Conservation (phyloP, 2,888 invertebrate genomes). For the Neoascia interrupta region DNA sequence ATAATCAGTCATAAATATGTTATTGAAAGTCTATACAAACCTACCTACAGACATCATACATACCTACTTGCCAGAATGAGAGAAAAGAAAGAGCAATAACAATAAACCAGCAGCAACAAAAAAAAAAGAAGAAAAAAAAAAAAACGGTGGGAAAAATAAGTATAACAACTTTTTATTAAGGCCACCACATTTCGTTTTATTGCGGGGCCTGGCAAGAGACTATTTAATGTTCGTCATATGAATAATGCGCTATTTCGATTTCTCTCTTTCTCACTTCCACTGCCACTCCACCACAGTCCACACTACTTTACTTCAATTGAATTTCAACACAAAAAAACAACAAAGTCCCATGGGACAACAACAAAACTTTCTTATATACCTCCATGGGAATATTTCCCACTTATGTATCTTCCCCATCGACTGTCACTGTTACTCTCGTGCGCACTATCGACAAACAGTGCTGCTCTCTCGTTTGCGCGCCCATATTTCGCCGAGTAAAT, state of each 20-base stretch:
- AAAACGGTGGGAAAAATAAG: slow-evolving; percentile 56
- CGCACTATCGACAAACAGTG: background rate
- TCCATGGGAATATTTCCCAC: slow-evolving; percentile 48
- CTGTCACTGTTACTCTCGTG: slow-evolving; percentile 34
- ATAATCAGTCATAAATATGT: too few relatives aligned
- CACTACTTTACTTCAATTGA: slow-evolving; percentile 43
- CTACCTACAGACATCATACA: too few relatives aligned
- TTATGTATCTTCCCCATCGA: slow-evolving; percentile 34
- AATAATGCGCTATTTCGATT: slow-evolving; percentile 69
- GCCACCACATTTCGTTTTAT: slow-evolving; percentile 62
- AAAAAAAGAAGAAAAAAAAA: slow-evolving; percentile 30
- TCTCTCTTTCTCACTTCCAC: slow-evolving; percentile 43
- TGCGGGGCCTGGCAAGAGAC: slow-evolving; percentile 76
- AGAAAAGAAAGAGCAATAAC: slow-evolving; percentile 45
- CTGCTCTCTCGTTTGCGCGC: slow-evolving; percentile 16
- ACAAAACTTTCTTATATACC: slow-evolving; percentile 59
- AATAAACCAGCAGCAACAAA: slow-evolving; percentile 42
- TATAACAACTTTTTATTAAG: slow-evolving; percentile 69
- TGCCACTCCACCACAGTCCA: slow-evolving; percentile 18
- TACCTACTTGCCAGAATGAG: too few relatives aligned
- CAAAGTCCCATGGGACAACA: slow-evolving; percentile 53
- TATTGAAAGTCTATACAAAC: too few relatives aligned
- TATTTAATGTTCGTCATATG: slow-evolving; percentile 71
- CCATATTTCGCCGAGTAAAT: too few relatives aligned
- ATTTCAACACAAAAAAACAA: slow-evolving; percentile 55